Percentiles rank a stretch among this genome's conserved stretches.
Conservation (phyloP, 2,797 vertebrate genomes). For the Oophaga sylvatica region DNA sequence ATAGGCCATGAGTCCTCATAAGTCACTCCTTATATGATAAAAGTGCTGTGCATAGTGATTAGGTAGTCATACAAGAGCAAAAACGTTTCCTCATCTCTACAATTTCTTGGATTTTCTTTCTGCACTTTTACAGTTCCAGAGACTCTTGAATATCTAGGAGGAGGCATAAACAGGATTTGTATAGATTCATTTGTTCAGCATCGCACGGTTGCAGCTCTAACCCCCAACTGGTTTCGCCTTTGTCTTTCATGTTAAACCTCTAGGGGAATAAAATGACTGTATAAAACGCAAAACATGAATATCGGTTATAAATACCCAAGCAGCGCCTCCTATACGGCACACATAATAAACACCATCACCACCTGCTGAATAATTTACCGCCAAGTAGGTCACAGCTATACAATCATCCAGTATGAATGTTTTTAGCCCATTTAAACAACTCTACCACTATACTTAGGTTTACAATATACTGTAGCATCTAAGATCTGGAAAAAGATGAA, state of each 20-base stretch:
- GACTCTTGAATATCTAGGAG: background rate
- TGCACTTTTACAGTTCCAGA: background rate
- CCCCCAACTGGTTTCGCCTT: background rate
- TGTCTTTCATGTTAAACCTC: background rate
- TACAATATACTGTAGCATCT: too few relatives aligned
- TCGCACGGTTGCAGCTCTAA: background rate
- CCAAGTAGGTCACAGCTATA: background rate
- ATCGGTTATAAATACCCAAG: constrained; percentile 12
- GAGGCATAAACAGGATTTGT: background rate
- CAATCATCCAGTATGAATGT: background rate
- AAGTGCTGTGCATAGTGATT: too few relatives aligned
- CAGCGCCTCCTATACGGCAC: background rate
- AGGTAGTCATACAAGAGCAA: too few relatives aligned
- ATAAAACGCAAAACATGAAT: constrained; percentile 11
- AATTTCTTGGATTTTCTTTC: background rate
- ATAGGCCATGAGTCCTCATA: too few relatives aligned
- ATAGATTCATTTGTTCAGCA: background rate
- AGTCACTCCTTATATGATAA: too few relatives aligned
- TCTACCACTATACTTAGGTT: background rate
- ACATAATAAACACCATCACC: constrained; percentile 2
- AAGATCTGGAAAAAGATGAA: too few relatives aligned
- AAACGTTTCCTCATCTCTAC: too few relatives aligned
- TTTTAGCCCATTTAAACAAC: background rate
- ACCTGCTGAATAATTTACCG: constrained; percentile 16
- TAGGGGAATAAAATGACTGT: background rate